A percentile compares a stretch with the other conserved stretches of the same genome.
Conservation (phyloP, 2,888 invertebrate genomes). For the Diarsia dahlii region DNA sequence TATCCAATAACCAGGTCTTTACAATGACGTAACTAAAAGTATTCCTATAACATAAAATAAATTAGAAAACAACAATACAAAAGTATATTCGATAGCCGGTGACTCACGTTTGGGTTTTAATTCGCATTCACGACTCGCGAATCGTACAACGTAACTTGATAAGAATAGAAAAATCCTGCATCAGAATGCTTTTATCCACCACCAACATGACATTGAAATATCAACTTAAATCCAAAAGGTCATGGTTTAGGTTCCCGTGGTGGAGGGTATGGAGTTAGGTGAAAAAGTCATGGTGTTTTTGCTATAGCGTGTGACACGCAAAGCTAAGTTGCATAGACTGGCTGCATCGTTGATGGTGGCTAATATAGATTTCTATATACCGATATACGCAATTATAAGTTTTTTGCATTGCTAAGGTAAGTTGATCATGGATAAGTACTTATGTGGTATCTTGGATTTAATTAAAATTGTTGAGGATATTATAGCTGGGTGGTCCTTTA, state of each 20-base stretch:
- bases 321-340: slow-evolving; percentile 81
- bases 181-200: slow-evolving; percentile 49
- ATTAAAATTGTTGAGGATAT: slow-evolving; percentile 46
- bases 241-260: slow-evolving; percentile 48
- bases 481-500: slow-evolving; percentile 46
- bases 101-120: slow-evolving; percentile 78
- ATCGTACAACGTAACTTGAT: slow-evolving; percentile 83
- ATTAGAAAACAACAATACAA: slow-evolving; percentile 69
- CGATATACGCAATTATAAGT: slow-evolving; percentile 80
- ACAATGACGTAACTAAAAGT: slow-evolving; percentile 48
- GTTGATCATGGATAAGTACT: slow-evolving; percentile 59
- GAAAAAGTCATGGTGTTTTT: slow-evolving; percentile 55
- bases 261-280: slow-evolving; percentile 39
- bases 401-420: slow-evolving; percentile 59
- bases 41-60: slow-evolving; percentile 61
- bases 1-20: slow-evolving; percentile 58
- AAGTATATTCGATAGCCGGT: slow-evolving; percentile 78
- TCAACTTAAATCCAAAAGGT: neutral
- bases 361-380: slow-evolving; percentile 81
- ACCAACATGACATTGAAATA: slow-evolving; percentile 24
- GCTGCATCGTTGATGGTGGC: slow-evolving; percentile 82
- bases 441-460: slow-evolving; percentile 49
- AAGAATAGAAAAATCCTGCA: slow-evolving; percentile 68
- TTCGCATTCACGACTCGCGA: slow-evolving; percentile 78
- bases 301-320: slow-evolving; percentile 85